Evolutionary conservation across 1,140 invertebrate genomes (phyloP).

Genomic region (Muscidifurax raptorellus): DNA sequence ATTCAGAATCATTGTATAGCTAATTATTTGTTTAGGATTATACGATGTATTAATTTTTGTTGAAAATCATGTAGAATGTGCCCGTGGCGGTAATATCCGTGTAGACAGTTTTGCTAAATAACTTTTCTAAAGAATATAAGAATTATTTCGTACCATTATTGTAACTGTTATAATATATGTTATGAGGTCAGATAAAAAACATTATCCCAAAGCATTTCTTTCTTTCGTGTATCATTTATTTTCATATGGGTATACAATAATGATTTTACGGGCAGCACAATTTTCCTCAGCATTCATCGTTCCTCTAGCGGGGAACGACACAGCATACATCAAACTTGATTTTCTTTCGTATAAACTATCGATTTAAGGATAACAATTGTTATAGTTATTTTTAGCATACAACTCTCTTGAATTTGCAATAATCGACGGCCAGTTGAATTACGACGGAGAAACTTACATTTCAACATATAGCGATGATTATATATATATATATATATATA

Average conservation of each 20-base stretch:
- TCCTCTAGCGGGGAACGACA: background rate
- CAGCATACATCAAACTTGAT: constrained; percentile 3
- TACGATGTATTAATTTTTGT: no score
- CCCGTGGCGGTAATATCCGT: no score
- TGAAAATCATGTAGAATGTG: no score
- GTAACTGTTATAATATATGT: no score
- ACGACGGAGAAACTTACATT: constrained; percentile 30
- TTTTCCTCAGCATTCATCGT: constrained; percentile 8
- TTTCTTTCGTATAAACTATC: constrained; percentile 34
- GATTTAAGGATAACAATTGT: constrained; percentile 24
- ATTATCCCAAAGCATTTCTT: background rate
- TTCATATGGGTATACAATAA: constrained; percentile 45
- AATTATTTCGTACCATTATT: no score
- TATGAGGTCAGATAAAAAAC: background rate
- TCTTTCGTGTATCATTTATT: constrained; percentile 26
- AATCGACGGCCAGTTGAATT: constrained; percentile 29
- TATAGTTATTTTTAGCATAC: constrained; percentile 19
- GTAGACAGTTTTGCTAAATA: no score
- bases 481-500: no score
- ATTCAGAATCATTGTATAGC: no score
- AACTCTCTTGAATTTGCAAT: constrained; percentile 31
- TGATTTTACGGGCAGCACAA: constrained; percentile 34
- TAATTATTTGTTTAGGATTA: no score
- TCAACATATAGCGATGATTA: constrained; percentile 38
- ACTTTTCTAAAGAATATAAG: no score